A percentile compares a stretch with the other conserved stretches of the same genome.
phyloP scores from a whole-genome alignment of 2,113 vertebrate genomes.

The Capreolus pygargus region DNA sequence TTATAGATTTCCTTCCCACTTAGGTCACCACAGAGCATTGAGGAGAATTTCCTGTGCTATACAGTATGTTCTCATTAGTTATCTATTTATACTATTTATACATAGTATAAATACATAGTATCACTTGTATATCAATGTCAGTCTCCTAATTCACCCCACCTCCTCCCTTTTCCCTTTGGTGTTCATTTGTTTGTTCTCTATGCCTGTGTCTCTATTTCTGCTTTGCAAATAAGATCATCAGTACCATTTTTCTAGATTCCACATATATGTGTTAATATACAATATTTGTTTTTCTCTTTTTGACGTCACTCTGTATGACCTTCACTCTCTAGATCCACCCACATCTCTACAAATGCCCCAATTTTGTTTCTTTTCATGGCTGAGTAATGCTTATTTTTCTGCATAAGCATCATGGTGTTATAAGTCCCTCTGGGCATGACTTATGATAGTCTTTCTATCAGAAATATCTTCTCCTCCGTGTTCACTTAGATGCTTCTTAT shows the following conservation, averaged over 20 bases:
- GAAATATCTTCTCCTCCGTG: neutral
- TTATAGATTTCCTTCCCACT: neutral
- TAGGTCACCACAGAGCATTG: neutral
- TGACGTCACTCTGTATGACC: neutral
- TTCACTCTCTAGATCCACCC: neutral
- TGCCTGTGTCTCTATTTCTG: neutral
- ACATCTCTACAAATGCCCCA: neutral
- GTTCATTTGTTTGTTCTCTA: neutral
- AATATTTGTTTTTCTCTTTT: neutral
- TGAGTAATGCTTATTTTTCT: neutral
- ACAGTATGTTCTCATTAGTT: neutral
- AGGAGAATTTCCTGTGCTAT: neutral
- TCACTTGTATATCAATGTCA: neutral
- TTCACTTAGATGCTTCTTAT: neutral
- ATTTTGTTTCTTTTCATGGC: neutral
- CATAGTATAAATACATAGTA: neutral
- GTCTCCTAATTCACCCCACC: neutral
- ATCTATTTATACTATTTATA: neutral
- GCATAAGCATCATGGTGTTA: neutral
- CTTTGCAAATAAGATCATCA: neutral
- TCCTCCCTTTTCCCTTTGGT: neutral
- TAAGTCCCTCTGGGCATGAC: neutral
- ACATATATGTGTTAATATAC: neutral
- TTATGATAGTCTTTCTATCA: neutral
- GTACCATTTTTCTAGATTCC: neutral